Evolutionary conservation across 2,888 invertebrate species (phyloP), one percentile per base, ranked within the genome.

Genomic region (Ichneumoninae sp.): DNA sequence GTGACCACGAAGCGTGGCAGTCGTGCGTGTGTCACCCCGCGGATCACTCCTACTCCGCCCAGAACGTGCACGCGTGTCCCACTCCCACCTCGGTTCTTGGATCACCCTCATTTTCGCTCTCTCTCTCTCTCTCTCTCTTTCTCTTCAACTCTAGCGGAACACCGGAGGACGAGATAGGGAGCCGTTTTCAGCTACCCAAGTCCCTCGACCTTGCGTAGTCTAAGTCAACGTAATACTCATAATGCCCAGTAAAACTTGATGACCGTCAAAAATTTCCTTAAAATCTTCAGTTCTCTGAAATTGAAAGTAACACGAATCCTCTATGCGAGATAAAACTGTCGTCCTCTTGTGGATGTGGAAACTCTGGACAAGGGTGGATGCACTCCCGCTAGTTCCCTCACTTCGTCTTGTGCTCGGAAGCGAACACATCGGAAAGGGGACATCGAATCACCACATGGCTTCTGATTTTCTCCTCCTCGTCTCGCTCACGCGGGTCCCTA

Each of bases 1-100:
- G 92, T 93, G 91, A 91, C 90, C 92, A 92, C 90, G 89, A 91
- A 93, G 93, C 93, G 92, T 93, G 93, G 92, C 92, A 89, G 91
- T 88, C 92, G 92, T 92, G 93, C 93, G 93, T 93, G 92, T 92
- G 93, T 93, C 93, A 93, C 92, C 88, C 87, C 82, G 82, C 87
- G 89, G 89, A 90, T 90, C 89, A 87, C 84, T 90, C 86, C 88
- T 89, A 89, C 89, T 89, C 92, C 93, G 92, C 93, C 93, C 93
- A 92, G 90, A 92, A 92, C 89, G 87, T 92, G 91, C 92, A 92
- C 93, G 91, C 92, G 91, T 89, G 87, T 86, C 84, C 82, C 65
- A n/a, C 79, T 82, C 75, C 69, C 62, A 44, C 72, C 68, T 52
- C 78, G 22, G 5, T 52, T n/a, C 54, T 50, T 40, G 36, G 65